Evolutionary conservation across 2,888 invertebrate genomes (phyloP).

Genomic region (Hemaris fuciformis): DNA sequence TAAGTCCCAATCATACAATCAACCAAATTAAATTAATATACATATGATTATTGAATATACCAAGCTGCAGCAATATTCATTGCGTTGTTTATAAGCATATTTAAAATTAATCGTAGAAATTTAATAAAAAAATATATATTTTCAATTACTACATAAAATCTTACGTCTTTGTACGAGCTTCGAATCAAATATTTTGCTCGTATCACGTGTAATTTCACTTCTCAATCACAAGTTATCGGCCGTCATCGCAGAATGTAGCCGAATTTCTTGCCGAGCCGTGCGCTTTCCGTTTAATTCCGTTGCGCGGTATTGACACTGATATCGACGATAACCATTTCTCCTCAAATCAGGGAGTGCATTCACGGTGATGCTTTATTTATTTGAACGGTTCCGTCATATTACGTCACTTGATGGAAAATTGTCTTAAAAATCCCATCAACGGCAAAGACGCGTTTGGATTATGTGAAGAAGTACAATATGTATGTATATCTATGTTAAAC

Average conservation of each 20-base stretch:
- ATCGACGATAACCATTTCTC: slow-evolving; percentile 45
- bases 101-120: neutral
- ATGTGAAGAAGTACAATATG: too few relatives aligned
- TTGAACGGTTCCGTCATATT: too few relatives aligned
- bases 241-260: slow-evolving; percentile 35
- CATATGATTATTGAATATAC: too few relatives aligned
- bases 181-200: slow-evolving; percentile 32
- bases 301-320: slow-evolving; percentile 47
- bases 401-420: too few relatives aligned
- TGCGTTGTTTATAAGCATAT: too few relatives aligned
- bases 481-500: too few relatives aligned
- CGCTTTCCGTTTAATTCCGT: slow-evolving; percentile 33
- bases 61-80: too few relatives aligned
- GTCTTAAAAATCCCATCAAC: too few relatives aligned
- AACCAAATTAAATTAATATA: too few relatives aligned
- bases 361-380: neutral
- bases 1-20: too few relatives aligned
- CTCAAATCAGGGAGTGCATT: slow-evolving; percentile 1
- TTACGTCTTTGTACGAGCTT: slow-evolving; percentile 18
- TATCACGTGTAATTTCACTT: slow-evolving; percentile 39
- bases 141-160: neutral
- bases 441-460: too few relatives aligned
- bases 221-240: slow-evolving; percentile 42
- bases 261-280: slow-evolving; percentile 43
- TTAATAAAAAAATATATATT: neutral